Conservation (phyloP, 2,888 invertebrate genomes). For the Luperina nickerlii region DNA sequence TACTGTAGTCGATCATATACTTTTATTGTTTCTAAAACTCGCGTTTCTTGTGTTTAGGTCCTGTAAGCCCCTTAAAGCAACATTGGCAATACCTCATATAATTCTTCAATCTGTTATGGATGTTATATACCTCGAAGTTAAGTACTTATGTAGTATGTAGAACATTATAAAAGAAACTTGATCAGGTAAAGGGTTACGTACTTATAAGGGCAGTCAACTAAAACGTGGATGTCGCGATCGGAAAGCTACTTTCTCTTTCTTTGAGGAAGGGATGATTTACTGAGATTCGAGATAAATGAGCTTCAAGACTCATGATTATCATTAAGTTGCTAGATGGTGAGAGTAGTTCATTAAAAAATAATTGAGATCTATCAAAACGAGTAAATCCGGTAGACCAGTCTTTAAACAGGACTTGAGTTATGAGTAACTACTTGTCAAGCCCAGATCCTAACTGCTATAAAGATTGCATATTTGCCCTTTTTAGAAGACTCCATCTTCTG, state of each 20-base stretch:
- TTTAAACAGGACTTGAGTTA: background rate
- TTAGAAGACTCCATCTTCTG: background rate
- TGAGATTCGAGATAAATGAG: slow-evolving; percentile 24
- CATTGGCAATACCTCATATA: background rate
- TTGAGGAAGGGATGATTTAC: slow-evolving; percentile 8
- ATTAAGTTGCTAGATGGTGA: slow-evolving; percentile 10
- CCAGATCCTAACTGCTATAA: background rate
- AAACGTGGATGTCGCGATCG: slow-evolving; percentile 9
- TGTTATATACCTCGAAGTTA: background rate
- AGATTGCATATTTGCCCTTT: background rate
- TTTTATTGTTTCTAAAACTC: too few relatives aligned
- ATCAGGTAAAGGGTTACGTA: slow-evolving; percentile 15
- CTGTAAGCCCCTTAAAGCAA: background rate
- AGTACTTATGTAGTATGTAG: background rate
- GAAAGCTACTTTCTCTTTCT: slow-evolving; percentile 53
- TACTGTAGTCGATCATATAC: too few relatives aligned
- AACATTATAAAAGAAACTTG: slow-evolving; percentile 28
- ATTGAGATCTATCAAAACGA: background rate
- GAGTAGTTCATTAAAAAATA: slow-evolving; percentile 6
- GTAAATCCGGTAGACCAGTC: background rate
- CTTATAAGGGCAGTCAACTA: slow-evolving; percentile 42
- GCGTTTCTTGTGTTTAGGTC: too few relatives aligned
- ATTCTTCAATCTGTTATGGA: background rate
- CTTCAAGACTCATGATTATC: slow-evolving; percentile 9
- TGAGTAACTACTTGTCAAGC: background rate